These are phyloP conservation scores for Zapornia atra DNA, from an alignment of 2,113 vertebrate species.

Conservation along the genomic window DNA sequence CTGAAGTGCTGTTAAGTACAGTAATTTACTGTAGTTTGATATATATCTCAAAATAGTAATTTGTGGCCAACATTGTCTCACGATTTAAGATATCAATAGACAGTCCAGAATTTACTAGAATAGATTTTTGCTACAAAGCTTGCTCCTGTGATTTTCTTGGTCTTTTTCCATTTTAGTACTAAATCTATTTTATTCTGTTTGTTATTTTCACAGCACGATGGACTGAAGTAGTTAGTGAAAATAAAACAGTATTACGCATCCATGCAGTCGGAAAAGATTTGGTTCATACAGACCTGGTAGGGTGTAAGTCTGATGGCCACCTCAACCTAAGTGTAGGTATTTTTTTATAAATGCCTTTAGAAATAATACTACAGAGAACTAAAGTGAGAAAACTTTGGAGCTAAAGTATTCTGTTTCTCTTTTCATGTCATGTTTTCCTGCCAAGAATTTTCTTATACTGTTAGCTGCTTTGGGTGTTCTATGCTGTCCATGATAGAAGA, in stretches of 20 bases:
- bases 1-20: slow-evolving; percentile 17
- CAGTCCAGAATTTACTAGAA: slow-evolving; percentile 4
- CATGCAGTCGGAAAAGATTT: background rate
- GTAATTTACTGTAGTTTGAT: slow-evolving; percentile 37
- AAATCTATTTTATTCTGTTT: slow-evolving; percentile 34
- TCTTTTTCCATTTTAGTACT: slow-evolving; percentile 24
- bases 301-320: background rate
- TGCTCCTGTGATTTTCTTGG: background rate
- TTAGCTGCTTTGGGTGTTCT: background rate
- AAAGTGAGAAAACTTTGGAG: background rate
- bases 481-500: background rate
- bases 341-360: background rate
- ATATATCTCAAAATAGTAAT: slow-evolving; percentile 6
- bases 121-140: slow-evolving; percentile 1
- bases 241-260: background rate
- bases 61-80: background rate
- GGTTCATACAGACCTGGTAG: background rate
- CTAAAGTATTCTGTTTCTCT: background rate
- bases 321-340: background rate
- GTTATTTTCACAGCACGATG: slow-evolving; percentile 28
- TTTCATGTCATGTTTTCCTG: background rate
- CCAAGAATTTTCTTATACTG: background rate
- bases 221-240: slow-evolving; percentile 38
- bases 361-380: background rate
- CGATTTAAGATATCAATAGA: background rate